A percentile compares a stretch with the other conserved stretches of the same genome.
Evolutionary conservation across 2,888 invertebrate species (phyloP).

Genomic region (Sepioteuthis lessoniana): DNA sequence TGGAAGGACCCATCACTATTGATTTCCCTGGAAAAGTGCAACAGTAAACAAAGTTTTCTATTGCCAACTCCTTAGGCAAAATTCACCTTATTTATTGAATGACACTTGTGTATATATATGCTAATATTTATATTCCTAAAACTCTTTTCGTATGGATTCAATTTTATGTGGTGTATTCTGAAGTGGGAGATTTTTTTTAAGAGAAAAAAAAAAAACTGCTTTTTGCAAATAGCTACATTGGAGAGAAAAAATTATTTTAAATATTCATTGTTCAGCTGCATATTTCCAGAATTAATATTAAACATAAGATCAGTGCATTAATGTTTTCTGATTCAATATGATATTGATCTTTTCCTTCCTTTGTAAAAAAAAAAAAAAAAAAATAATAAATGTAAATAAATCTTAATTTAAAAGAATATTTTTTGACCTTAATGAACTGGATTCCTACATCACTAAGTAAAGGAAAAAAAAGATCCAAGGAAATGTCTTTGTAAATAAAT

Average conservation of each 20-base stretch:
- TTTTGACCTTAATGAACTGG: neutral
- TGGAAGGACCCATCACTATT: too few relatives aligned
- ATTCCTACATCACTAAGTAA: neutral
- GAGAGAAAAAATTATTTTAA: neutral
- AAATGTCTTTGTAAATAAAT: neutral
- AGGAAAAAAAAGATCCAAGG: neutral
- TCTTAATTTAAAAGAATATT: neutral
- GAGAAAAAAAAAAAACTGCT: too few relatives aligned
- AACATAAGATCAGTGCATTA: neutral
- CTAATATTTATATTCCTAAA: neutral
- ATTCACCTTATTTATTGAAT: too few relatives aligned
- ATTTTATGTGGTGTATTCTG: too few relatives aligned
- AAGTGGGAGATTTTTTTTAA: neutral
- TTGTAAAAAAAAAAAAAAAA: conserved; percentile 6
- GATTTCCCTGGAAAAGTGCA: too few relatives aligned
- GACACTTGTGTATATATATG: too few relatives aligned
- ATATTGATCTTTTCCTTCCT: neutral
- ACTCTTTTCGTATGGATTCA: neutral
- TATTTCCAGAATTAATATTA: neutral
- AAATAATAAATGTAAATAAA: too few relatives aligned
- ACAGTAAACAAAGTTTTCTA: too few relatives aligned
- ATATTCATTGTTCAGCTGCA: neutral
- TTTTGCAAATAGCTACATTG: neutral
- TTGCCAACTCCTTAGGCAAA: too few relatives aligned
- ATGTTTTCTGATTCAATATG: neutral